Percentiles rank a stretch among this genome's conserved stretches.
Conservation (phyloP, 1,140 invertebrate genomes). For the Lepidurus arcticus region DNA sequence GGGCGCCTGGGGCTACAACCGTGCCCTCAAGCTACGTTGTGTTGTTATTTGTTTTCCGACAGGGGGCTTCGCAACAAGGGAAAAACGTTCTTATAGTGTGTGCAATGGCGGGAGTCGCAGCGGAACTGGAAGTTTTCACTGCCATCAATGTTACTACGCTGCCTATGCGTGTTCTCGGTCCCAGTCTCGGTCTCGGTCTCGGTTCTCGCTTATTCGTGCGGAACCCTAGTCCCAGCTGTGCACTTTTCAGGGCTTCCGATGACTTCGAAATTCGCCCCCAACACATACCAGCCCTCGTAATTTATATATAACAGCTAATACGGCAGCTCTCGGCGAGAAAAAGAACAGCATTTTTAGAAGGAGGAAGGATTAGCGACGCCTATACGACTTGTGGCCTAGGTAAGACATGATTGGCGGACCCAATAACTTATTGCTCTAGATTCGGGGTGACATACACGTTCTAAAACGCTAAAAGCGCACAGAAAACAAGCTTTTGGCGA, state of each 20-base stretch:
- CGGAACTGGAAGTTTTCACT: neutral
- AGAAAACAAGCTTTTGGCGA: no score
- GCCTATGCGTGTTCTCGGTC: neutral
- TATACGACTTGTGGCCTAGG: neutral
- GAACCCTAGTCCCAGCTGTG: conserved; percentile 1
- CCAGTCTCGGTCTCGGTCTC: neutral
- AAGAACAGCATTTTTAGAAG: neutral
- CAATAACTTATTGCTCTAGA: no score
- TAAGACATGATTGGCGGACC: neutral
- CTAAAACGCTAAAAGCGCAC: no score
- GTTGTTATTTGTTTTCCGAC: conserved; percentile 2
- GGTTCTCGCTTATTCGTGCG: neutral
- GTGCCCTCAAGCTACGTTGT: neutral
- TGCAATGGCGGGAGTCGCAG: neutral
- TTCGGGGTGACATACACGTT: no score
- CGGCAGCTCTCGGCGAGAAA: neutral
- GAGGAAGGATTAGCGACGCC: neutral
- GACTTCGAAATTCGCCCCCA: neutral
- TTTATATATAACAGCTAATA: neutral
- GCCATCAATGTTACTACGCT: neutral
- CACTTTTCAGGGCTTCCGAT: conserved; percentile 1
- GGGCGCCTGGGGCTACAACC: neutral
- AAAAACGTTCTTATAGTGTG: neutral
- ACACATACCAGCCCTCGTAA: neutral
- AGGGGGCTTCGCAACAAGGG: neutral